Evolutionary conservation across 2,113 vertebrate species (phyloP), one percentile per base, ranked within the genome.

Genomic region (Cervus canadensis): DNA sequence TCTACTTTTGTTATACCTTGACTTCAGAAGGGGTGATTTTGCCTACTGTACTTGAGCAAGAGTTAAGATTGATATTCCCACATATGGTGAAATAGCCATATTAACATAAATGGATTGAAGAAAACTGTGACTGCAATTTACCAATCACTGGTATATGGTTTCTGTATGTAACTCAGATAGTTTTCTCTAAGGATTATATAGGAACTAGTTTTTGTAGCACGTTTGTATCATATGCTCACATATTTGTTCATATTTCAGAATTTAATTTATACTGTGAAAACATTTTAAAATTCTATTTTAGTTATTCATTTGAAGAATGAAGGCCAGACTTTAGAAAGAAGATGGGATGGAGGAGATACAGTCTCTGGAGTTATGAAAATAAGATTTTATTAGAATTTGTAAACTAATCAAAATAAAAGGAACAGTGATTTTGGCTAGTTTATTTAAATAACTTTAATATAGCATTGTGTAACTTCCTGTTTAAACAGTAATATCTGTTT

Each of bases 321-420:
- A 84, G n/a, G 19, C 12, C 15, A 62, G 50, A 88, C 6, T 96
- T 95, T 52, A 82, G n/a, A 89, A 67, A 3, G 9, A 1, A 96
- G 2, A 36, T 54, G 8, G 11, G 1, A 16, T 36, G 13, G 26
- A 88, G 28, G 78, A 78, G 23, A 67, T 36, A 28, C 1, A 76
- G 15, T 25, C 28, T 93, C 28, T 95, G 45, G 14, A 81, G 19
- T 17, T 59, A 15, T 43, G 4, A 95, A 97, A 59, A 21, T 59
- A 96, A 92, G 67, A 95, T 92, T 93, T 94, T n/a, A 81, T 86
- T 71, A 95, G 87, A 89, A 76, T 1, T 48, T 89, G n/a, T 54
- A 89, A 86, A 43, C 48, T 67, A 81, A 87, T 8, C 15, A 59
- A 87, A 93, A 85, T 57, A 45, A 79, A 78, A 87, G 5, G 10